phyloP scores from a whole-genome alignment of 2,113 vertebrate genomes.

The Crotalus tigris region DNA sequence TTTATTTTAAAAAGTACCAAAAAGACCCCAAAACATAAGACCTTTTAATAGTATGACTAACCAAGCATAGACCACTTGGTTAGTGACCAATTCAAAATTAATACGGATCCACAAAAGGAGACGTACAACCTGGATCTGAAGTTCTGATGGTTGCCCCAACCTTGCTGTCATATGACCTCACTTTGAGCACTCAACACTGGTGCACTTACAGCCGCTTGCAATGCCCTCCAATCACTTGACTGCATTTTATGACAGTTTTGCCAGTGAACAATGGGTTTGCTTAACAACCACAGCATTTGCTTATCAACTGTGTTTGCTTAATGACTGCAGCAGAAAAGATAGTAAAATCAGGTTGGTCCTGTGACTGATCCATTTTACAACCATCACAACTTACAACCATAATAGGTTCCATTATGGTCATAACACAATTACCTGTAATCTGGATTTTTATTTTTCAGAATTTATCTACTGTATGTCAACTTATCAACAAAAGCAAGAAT shows the following conservation, averaged over 20 bases:
- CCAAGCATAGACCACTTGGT: neutral
- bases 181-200: neutral
- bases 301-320: neutral
- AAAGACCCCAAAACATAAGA: neutral
- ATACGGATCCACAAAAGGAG: neutral
- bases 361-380: neutral
- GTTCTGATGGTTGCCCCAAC: neutral
- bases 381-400: neutral
- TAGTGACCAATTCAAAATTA: neutral
- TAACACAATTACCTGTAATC: neutral
- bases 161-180: neutral
- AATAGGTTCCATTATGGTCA: neutral
- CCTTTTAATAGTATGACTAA: neutral
- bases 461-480: neutral
- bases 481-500: neutral
- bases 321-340: neutral
- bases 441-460: neutral
- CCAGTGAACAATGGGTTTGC: neutral
- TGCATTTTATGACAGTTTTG: neutral
- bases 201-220: neutral
- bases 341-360: neutral
- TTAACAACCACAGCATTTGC: neutral
- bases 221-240: neutral
- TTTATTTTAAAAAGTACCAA: neutral
- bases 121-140: neutral